phyloP scores from a whole-genome alignment of 2,888 invertebrate species.

The Stenoptilia bipunctidactyla region DNA sequence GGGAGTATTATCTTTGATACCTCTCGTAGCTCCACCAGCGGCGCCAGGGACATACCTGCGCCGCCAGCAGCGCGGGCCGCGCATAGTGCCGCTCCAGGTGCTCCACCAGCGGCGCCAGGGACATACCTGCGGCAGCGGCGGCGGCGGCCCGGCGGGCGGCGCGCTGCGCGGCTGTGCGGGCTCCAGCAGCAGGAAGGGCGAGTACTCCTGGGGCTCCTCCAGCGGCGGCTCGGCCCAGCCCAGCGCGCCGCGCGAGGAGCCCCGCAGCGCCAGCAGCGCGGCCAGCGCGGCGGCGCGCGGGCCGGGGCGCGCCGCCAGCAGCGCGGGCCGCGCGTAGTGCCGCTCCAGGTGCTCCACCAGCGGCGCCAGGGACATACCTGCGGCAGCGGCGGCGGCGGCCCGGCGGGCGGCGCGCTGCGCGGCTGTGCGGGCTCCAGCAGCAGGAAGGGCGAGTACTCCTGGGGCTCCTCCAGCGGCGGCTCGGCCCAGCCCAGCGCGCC shows the following conservation, averaged over 20 bases:
- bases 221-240: conserved; percentile 42
- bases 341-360: conserved; percentile 72
- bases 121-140: conserved; percentile 64
- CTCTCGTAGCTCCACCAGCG: conserved; percentile 87
- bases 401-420: conserved; percentile 18
- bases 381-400: conserved; percentile 11
- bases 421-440: conserved; percentile 25
- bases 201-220: conserved; percentile 45
- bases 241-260: conserved; percentile 85
- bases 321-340: conserved; percentile 80
- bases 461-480: conserved; percentile 24
- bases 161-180: conserved; percentile 15
- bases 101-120: conserved; percentile 73
- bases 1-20: too few relatives aligned
- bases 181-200: conserved; percentile 55
- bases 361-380: conserved; percentile 81
- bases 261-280: conserved; percentile 86
- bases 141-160: conserved; percentile 18
- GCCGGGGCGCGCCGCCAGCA: conserved; percentile 76
- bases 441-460: conserved; percentile 65
- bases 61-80: conserved; percentile 76
- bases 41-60: conserved; percentile 80
- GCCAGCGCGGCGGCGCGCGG: conserved; percentile 80
- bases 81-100: conserved; percentile 81
- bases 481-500: conserved; percentile 73